Evolutionary conservation across 2,888 invertebrate species (phyloP).

Genomic region (Endomychus coccineus): DNA sequence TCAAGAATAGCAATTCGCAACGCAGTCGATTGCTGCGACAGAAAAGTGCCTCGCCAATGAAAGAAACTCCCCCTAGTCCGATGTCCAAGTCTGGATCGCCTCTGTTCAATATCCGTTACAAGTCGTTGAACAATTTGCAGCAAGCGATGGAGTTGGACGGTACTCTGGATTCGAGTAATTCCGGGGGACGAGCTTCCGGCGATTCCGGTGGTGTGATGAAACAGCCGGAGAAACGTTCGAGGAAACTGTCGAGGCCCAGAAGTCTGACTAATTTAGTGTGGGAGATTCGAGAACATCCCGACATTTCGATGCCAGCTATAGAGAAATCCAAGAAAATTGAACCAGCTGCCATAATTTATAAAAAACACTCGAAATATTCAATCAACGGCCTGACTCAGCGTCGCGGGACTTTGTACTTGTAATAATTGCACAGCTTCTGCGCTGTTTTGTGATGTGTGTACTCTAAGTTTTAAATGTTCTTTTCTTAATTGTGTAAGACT

Average conservation of each 20-base stretch:
- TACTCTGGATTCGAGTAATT: slow-evolving; percentile 84
- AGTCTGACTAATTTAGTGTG: slow-evolving; percentile 83
- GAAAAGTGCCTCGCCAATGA: slow-evolving; percentile 64
- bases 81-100: slow-evolving; percentile 65
- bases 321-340: slow-evolving; percentile 38
- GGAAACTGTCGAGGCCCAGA: slow-evolving; percentile 74
- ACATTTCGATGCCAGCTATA: slow-evolving; percentile 36
- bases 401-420: slow-evolving; percentile 43
- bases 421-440: too few relatives aligned
- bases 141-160: slow-evolving; percentile 65
- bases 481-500: too few relatives aligned
- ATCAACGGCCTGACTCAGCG: slow-evolving; percentile 41
- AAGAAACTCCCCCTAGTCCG: slow-evolving; percentile 61
- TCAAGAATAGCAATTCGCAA: slow-evolving; percentile 65
- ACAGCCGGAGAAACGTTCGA: slow-evolving; percentile 73
- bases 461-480: too few relatives aligned
- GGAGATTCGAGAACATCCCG: slow-evolving; percentile 50
- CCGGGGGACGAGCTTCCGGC: slow-evolving; percentile 78
- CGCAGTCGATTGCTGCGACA: slow-evolving; percentile 60
- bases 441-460: too few relatives aligned
- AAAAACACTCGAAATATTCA: slow-evolving; percentile 46
- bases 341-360: slow-evolving; percentile 43
- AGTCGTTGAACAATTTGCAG: slow-evolving; percentile 63
- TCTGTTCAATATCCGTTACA: slow-evolving; percentile 67
- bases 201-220: slow-evolving; percentile 70